Evolutionary conservation across 2,113 vertebrate species (phyloP).

Genomic region (Catharus minimus): DNA sequence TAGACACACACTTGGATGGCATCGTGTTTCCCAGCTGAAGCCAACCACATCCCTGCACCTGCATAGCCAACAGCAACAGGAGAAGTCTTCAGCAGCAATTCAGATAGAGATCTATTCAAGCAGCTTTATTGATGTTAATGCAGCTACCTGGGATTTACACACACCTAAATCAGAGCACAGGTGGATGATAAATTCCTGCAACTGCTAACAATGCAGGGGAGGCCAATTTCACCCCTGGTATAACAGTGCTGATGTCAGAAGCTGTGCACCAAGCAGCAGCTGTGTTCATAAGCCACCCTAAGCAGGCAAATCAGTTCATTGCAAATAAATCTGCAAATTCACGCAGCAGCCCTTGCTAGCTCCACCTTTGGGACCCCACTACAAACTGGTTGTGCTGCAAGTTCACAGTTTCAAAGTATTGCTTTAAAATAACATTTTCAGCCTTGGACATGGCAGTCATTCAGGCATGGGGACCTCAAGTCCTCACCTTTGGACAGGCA

Average conservation of each 20-base stretch:
- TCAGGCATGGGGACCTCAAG: background rate
- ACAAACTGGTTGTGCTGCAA: background rate
- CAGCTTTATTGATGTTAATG: conserved; percentile 60
- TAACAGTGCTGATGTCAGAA: conserved; percentile 28
- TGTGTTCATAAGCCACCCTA: background rate
- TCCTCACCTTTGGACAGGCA: background rate
- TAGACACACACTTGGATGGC: conserved; percentile 53
- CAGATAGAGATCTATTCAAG: conserved; percentile 52
- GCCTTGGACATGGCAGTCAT: fast-evolving
- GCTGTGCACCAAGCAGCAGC: background rate
- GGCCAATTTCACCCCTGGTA: background rate
- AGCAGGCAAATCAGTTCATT: conserved; percentile 2
- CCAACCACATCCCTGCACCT: conserved; percentile 63
- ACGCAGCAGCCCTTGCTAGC: background rate
- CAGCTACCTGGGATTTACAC: conserved; percentile 34
- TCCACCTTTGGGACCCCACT: background rate
- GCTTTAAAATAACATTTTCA: background rate
- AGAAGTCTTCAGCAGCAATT: background rate
- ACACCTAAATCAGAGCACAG: conserved; percentile 53
- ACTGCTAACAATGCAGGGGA: background rate
- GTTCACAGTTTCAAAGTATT: background rate
- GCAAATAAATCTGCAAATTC: background rate
- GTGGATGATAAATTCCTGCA: conserved; percentile 56
- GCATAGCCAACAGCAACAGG: conserved; percentile 58
- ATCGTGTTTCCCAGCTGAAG: conserved; percentile 55